Base-by-base conservation (phyloP, 1,140 invertebrate genomes). In the Trachymyrmex cornetzi region DNA sequence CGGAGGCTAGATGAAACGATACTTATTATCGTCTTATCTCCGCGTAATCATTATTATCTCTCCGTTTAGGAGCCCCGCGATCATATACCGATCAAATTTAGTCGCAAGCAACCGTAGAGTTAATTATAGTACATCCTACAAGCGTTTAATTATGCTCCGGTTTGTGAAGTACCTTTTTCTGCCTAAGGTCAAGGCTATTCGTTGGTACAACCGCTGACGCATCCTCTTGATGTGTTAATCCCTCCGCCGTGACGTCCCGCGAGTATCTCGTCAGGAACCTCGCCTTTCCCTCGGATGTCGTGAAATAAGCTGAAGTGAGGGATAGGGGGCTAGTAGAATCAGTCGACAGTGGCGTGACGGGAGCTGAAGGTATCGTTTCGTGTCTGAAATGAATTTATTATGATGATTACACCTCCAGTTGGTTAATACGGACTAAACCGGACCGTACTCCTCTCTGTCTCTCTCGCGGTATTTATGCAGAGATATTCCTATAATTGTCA, bases 281-380 rank as follows among this genome's bases (percentile, higher is more conserved):
- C 5, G 97, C 97, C 93, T 97, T 97, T 61, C 96, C 96, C 92
- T 97, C 97, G 16, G 97, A 97, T 27, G 96, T 97, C 7, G 97
- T 97, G 92, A 97, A 97, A 90, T 97, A 97, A 5, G 96, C 95
- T 27, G 97, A 97, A 87, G 95, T 96, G 24, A 96, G 95, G 63
- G 96, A 96, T 59, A 97, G 93, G 24, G 95, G 96, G 82, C 91
- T 93, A 84, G 87, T 92, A 12, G 92, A 86, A 44, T 93, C 93
- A 6, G 91, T 84, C 14, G 93, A 91, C 16, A 92, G 91, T 44
- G 92, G 91, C 24, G 92, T 93, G 34, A 92, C 91, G 48, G 94
- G 94, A 48, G 93, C 91, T 27, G 93, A 93, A 0, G 94, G 90
- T 89, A 93, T 93, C 75, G 92, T 93, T 74, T 94, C 94, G 86